These are phyloP conservation scores for Coregonus ussuriensis DNA, from an alignment of 2,797 vertebrate species.

Conservation along the genomic window DNA sequence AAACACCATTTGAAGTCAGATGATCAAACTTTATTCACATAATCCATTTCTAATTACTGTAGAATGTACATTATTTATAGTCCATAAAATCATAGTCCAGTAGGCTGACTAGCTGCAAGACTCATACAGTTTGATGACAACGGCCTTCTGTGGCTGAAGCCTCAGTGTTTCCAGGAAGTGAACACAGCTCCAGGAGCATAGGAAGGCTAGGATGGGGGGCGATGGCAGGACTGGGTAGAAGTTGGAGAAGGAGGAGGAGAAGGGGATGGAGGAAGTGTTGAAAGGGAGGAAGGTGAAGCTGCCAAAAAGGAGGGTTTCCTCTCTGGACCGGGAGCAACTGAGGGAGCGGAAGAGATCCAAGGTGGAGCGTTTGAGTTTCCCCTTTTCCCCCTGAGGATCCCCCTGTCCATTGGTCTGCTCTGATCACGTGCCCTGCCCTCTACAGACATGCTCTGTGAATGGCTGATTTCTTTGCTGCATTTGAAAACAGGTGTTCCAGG, in stretches of 20 bases:
- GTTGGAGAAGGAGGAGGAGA: constrained; percentile 13
- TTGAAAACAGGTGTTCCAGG: constrained; percentile 73
- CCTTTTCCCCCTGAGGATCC: constrained; percentile 40
- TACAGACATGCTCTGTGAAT: constrained; percentile 27
- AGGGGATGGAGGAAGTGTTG: constrained; percentile 33
- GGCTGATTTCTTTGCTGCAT: constrained; percentile 58
- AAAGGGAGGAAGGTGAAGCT: constrained; percentile 64
- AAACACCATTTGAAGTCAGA: neutral
- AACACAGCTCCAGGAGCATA: constrained; percentile 76
- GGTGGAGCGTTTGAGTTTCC: constrained; percentile 15
- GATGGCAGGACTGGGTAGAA: constrained; percentile 25
- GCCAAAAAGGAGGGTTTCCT: constrained; percentile 73
- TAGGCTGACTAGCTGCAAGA: constrained; percentile 44
- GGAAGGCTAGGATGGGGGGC: constrained; percentile 66
- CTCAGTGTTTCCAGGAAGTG: constrained; percentile 63
- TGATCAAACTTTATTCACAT: neutral
- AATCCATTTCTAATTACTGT: neutral
- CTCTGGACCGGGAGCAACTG: constrained; percentile 63
- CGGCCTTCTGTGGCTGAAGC: constrained; percentile 69
- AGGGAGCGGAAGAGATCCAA: constrained; percentile 68
- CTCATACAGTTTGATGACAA: constrained; percentile 76
- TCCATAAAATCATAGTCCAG: neutral
- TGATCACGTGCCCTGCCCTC: constrained; percentile 38
- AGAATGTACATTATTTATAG: neutral
- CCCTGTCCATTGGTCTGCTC: neutral